Percentiles rank a stretch among this genome's conserved stretches.
Evolutionary conservation across 1,140 invertebrate species (phyloP).

Genomic region (Drosophila watanabei): DNA sequence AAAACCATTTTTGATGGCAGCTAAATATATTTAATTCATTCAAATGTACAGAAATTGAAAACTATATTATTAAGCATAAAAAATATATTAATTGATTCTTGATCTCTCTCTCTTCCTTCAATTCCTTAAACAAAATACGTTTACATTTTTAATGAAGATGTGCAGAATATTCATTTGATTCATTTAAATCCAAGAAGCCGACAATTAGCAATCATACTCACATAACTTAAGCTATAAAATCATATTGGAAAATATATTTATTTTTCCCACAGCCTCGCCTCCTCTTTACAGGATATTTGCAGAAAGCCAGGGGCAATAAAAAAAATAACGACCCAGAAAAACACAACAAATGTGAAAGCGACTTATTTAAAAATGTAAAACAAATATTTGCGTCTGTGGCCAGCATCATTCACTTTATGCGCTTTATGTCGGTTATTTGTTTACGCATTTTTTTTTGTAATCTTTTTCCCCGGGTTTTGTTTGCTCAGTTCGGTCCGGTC

Average conservation of each 20-base stretch:
- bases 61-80: background rate
- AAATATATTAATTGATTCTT: background rate
- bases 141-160: background rate
- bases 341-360: conserved; percentile 57
- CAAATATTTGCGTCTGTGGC: conserved; percentile 75
- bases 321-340: conserved; percentile 10
- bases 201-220: background rate
- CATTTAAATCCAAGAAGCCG: background rate
- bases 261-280: background rate
- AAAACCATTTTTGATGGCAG: background rate
- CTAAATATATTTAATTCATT: background rate
- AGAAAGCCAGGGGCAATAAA: background rate
- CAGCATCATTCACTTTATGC: conserved; percentile 52
- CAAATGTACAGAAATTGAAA: background rate
- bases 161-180: background rate
- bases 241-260: background rate
- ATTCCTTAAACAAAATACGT: background rate
- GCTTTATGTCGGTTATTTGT: conserved; percentile 49
- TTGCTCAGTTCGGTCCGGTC: conserved; percentile 12
- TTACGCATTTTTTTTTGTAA: conserved; percentile 43
- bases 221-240: background rate
- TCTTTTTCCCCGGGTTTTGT: conserved; percentile 26
- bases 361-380: conserved; percentile 81
- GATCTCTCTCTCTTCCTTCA: no score
- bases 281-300: conserved; percentile 28